Percentiles rank a stretch among this genome's conserved stretches.
Evolutionary conservation across 2,797 vertebrate genomes (phyloP).

Genomic region (Brachyrhaphis roseni): DNA sequence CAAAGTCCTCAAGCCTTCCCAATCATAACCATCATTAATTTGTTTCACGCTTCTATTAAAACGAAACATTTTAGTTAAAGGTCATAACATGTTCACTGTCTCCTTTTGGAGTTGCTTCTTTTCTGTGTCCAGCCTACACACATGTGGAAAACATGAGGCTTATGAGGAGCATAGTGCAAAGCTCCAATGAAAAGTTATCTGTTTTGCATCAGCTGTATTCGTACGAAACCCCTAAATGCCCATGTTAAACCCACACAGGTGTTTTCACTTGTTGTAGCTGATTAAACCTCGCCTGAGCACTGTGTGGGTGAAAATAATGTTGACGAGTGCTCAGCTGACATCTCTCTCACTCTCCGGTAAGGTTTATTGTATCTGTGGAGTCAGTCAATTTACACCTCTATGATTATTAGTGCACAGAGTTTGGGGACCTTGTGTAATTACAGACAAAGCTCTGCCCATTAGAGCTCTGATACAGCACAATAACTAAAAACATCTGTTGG

Average conservation of each 20-base stretch:
- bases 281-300: constrained; percentile 63
- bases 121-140: constrained; percentile 10
- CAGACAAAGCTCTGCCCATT: constrained; percentile 31
- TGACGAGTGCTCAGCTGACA: constrained; percentile 56
- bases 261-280: constrained; percentile 62
- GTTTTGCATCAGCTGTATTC: constrained; percentile 33
- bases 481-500: constrained; percentile 19
- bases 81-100: neutral
- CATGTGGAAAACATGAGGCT: constrained; percentile 4
- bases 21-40: neutral
- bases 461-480: constrained; percentile 25
- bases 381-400: constrained; percentile 65
- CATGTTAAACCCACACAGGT: constrained; percentile 54
- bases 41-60: neutral
- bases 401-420: constrained; percentile 63
- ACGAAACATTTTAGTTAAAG: neutral
- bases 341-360: constrained; percentile 51
- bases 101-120: constrained; percentile 5
- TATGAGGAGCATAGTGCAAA: constrained; percentile 17
- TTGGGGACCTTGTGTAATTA: constrained; percentile 43
- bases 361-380: constrained; percentile 65
- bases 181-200: constrained; percentile 33
- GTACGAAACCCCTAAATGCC: constrained; percentile 34
- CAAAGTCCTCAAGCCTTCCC: constrained; percentile 3
- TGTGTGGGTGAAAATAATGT: constrained; percentile 56